These are phyloP conservation scores for Helleia helle DNA, from an alignment of 2,888 invertebrate genomes.

Conservation along the genomic window DNA sequence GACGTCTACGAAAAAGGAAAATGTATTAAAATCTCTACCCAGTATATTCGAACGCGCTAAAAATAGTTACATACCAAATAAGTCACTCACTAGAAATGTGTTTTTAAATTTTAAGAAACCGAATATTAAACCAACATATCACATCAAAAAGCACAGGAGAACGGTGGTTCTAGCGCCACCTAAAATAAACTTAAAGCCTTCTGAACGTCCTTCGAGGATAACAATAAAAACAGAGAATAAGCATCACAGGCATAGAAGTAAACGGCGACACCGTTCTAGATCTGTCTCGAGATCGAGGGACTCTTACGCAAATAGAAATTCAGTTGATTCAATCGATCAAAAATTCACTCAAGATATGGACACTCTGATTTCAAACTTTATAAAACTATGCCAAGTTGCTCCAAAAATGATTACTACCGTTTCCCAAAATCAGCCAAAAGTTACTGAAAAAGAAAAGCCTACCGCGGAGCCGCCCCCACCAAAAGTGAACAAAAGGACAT, in stretches of 20 bases:
- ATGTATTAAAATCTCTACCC: constrained; percentile 41
- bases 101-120: constrained; percentile 64
- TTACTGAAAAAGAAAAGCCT: constrained; percentile 72
- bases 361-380: constrained; percentile 51
- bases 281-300: constrained; percentile 62
- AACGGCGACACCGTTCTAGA: constrained; percentile 60
- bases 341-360: constrained; percentile 67
- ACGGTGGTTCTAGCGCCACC: constrained; percentile 66
- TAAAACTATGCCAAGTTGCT: constrained; percentile 61
- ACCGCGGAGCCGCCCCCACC: constrained; percentile 45
- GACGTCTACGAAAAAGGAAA: constrained; percentile 43
- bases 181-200: constrained; percentile 60
- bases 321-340: constrained; percentile 74
- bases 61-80: constrained; percentile 60
- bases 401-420: constrained; percentile 50
- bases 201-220: constrained; percentile 54
- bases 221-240: constrained; percentile 60
- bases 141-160: constrained; percentile 71
- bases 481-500: constrained; percentile 75
- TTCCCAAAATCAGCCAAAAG: constrained; percentile 39
- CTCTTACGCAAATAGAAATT: constrained; percentile 72
- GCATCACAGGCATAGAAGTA: constrained; percentile 63
- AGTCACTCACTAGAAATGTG: constrained; percentile 57
- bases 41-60: constrained; percentile 60
- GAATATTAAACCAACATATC: constrained; percentile 53